These are phyloP conservation scores for Chironomus striatipennis DNA, from an alignment of 1,140 invertebrate species.

Conservation along the genomic window DNA sequence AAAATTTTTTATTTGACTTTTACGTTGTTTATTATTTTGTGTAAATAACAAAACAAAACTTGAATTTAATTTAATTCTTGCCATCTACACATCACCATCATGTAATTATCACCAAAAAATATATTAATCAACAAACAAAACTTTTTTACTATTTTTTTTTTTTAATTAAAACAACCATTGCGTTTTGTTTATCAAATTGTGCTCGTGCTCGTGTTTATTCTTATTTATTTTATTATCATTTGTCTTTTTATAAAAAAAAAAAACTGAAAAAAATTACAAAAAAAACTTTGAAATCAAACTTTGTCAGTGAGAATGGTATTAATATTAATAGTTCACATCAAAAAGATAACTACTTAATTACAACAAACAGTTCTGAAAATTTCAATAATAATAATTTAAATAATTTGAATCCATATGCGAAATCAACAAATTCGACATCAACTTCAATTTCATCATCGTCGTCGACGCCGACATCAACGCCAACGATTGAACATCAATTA, in stretches of 20 bases:
- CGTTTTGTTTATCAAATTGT: conserved; percentile 16
- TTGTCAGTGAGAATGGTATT: conserved; percentile 19
- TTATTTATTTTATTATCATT: background rate
- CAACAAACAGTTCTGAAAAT: conserved; percentile 15
- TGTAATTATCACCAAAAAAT: conserved; percentile 12
- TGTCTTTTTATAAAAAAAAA: background rate
- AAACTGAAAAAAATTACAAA: background rate
- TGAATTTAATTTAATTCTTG: background rate
- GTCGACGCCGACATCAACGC: background rate
- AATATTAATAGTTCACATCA: conserved; percentile 17
- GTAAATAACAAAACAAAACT: background rate
- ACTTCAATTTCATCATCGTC: background rate
- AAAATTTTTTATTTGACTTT: background rate
- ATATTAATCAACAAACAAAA: background rate
- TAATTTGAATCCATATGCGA: conserved; percentile 20
- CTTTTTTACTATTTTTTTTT: background rate
- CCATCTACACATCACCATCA: conserved; percentile 1
- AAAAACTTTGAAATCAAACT: background rate
- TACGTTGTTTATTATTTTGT: background rate
- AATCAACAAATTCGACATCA: conserved; percentile 14
- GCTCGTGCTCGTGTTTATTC: conserved; percentile 19
- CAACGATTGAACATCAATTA: background rate
- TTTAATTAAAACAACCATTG: background rate
- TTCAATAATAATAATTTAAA: conserved; percentile 17
- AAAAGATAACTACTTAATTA: conserved; percentile 17